Evolutionary conservation across 1,140 invertebrate genomes (phyloP), one percentile per base, ranked within the genome.

Genomic region (Steinernema feltiae): DNA sequence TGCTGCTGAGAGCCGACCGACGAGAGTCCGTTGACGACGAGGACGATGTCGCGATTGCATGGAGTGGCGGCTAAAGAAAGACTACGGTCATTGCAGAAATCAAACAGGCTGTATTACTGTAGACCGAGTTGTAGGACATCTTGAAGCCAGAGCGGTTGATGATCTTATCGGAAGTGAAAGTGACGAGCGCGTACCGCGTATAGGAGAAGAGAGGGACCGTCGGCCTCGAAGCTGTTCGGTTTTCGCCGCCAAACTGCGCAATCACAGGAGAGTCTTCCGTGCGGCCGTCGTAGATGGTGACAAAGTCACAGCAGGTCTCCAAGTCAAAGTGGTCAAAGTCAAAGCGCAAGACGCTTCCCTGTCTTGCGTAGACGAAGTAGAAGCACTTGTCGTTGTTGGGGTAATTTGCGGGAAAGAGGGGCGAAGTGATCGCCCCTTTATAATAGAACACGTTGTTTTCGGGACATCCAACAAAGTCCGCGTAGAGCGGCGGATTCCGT

Each of bases 41-140:
- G 41, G 29, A 79, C 70, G 32, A 80, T 79, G 72, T 80, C 79
- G 15, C 79, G 74, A 69, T 80, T 80, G 35, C 79, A 80, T 21
- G 79, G 79, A 21, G 73, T 48, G 7, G 53, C 78, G 69, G 74
- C 79, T 80, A 70, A 71, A 79, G 48, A n/a, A 32, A 32, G n/a
- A 73, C 1, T 12, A 35, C 70, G 21, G 70, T 30, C 17, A 1
- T 31, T 31, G 12, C 3, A 27, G 3, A 53, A 12, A 32, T 0
- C 17, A 18, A 69, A 53, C 17, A 0, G 2, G 35, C 1, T 0
- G 21, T 1, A 53, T 76, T 30, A 80, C 78, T 78, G 30, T 21
- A 71, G 1, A 72, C 76, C 1, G 78, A 80, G 17, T 29, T n/a
- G 70, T 78, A 80, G 30, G 71, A 41, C 48, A 80, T 69, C 1